Evolutionary conservation across 2,888 invertebrate species (phyloP), one percentile per base, ranked within the genome.

Genomic region (Troilus luridus): DNA sequence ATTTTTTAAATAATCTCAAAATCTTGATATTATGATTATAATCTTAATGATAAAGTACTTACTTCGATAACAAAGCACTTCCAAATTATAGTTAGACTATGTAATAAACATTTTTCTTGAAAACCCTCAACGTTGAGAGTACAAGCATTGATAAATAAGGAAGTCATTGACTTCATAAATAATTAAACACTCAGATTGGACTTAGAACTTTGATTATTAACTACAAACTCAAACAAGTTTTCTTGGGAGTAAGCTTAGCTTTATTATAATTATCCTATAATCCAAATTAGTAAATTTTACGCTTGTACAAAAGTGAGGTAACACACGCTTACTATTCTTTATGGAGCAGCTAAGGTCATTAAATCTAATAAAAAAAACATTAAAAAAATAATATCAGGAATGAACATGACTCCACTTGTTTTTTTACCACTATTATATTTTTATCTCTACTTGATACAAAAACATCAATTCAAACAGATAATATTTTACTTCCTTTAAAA

Each of bases 401-500:
- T 77, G 27, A 17, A 19, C 10, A 1, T 0, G 1, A 41, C 19
- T 17, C 24, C 24, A 24, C 67, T 41, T 77, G 17, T 0, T 41
- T 77, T 72, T 41, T 77, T 77, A 41, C 41, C 27, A 14, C 72
- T 77, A 77, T 41, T 17, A 7, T 77, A 12, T 77, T 41, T 19
- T 77, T 77, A 77, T 77, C 41, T 77, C 27, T 77, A 77, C 72
- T 77, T 77, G 72, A 77, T 27, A 77, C 41, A 41, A 67, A 67
- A 67, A 67, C 24, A 67, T 67, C 67, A 24, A 11, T 67, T 24
- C 5, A 77, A 8, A 77, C 72, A 1, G 41, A 17, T 77, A 19
- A 12, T 14, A 14, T 64, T 41, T 77, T 41, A 77, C 17, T 77
- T 77, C 41, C 41, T 41, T 77, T 12, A 59, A 59, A 10, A 59